Evolutionary conservation across 2,113 vertebrate genomes (phyloP).

Genomic region (Brachypodius melanocephalos): DNA sequence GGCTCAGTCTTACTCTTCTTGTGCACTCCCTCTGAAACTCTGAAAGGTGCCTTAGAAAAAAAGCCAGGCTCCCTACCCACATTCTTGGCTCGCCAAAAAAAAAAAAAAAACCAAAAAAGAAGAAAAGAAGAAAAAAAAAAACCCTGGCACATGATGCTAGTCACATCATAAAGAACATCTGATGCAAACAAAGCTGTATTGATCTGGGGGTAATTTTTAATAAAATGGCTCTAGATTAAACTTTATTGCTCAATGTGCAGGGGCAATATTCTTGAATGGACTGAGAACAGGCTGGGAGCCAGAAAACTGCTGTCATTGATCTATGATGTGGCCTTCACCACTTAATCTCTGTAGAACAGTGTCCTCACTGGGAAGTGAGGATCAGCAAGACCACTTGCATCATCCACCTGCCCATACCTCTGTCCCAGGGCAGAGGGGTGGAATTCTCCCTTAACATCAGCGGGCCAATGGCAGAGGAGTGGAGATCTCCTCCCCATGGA

Average conservation of each 20-base stretch:
- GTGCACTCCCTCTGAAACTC: not conserved
- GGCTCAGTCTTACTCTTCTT: not conserved
- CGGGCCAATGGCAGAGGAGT: conserved; percentile 32
- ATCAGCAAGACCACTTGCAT: conserved; percentile 18
- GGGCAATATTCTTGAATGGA: conserved; percentile 32
- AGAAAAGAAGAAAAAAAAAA: too few relatives aligned
- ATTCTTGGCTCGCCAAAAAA: not conserved
- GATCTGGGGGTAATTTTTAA: conserved; percentile 43
- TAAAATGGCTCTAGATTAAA: conserved; percentile 5
- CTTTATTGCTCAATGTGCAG: conserved; percentile 49
- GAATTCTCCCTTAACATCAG: not conserved
- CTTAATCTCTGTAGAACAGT: conserved; percentile 19
- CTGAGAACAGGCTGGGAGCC: not conserved
- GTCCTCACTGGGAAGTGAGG: not conserved
- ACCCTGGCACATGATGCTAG: not conserved
- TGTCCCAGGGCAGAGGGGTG: not conserved
- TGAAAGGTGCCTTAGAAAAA: not conserved
- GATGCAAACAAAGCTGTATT: conserved; percentile 3
- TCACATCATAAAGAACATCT: not conserved
- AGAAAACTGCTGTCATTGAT: conserved; percentile 11
- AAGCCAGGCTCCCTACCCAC: not conserved
- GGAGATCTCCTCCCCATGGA: conserved; percentile 19
- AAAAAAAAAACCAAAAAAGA: not conserved
- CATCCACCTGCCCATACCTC: not conserved
- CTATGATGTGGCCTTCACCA: conserved; percentile 21